Evolutionary conservation across 2,888 invertebrate species (phyloP).

Genomic region (Heliconius hortense): DNA sequence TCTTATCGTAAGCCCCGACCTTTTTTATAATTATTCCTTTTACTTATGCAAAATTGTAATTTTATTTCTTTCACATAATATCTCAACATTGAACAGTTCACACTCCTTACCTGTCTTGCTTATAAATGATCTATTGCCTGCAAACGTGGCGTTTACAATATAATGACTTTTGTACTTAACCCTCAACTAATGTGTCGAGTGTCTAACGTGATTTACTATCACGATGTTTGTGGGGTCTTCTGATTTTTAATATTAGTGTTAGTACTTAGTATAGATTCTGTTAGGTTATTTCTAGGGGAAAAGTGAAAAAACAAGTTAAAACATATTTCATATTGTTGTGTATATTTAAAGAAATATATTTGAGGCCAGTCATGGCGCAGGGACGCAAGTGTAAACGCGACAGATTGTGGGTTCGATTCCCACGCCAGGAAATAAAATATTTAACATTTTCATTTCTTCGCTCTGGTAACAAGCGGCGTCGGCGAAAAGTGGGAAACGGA

Average conservation of each 20-base stretch:
- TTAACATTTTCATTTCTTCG: no score
- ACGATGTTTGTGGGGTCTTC: neutral
- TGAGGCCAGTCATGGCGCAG: neutral
- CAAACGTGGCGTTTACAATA: neutral
- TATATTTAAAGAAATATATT: neutral
- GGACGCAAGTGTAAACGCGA: no score
- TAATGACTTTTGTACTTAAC: neutral
- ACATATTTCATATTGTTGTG: no score
- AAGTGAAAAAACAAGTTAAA: no score
- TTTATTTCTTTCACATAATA: neutral
- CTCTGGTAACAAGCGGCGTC: no score
- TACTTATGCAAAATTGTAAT: neutral
- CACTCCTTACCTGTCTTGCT: neutral
- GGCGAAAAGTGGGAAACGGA: no score
- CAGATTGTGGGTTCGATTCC: no score
- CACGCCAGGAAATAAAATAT: no score
- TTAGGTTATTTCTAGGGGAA: no score
- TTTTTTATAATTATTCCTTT: neutral
- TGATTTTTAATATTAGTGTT: no score
- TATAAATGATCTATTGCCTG: constrained; percentile 1
- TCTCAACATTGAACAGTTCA: neutral
- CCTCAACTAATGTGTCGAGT: neutral
- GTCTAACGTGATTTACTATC: neutral
- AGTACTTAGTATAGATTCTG: no score
- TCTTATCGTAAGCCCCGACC: no score